A percentile compares a stretch with the other conserved stretches of the same genome.
phyloP scores from a whole-genome alignment of 2,797 vertebrate species.

The Sandelia bainsii region DNA sequence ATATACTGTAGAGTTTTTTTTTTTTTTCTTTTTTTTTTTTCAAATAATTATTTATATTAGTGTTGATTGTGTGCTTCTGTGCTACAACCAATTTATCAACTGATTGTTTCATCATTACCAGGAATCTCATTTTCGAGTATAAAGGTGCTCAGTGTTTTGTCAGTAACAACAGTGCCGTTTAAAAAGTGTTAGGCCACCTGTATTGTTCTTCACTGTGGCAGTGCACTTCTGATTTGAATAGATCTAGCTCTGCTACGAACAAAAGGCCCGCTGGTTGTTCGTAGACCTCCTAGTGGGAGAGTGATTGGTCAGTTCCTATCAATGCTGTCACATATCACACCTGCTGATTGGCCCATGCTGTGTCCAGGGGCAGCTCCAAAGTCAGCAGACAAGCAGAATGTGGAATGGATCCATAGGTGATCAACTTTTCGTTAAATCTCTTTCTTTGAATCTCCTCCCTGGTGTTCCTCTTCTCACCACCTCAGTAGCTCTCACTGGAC shows the following conservation, averaged over 20 bases:
- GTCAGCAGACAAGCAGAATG: slow-evolving; percentile 48
- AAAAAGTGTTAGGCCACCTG: background rate
- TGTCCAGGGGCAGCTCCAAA: slow-evolving; percentile 42
- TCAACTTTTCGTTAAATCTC: slow-evolving; percentile 26
- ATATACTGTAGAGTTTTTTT: background rate
- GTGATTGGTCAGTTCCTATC: slow-evolving; percentile 78
- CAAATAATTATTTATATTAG: background rate
- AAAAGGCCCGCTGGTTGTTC: slow-evolving; percentile 73
- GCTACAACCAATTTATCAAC: background rate
- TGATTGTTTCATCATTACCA: background rate
- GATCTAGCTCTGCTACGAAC: slow-evolving; percentile 50
- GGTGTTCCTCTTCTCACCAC: slow-evolving; percentile 48
- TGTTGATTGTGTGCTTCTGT: background rate
- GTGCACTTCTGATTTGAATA: slow-evolving; percentile 49
- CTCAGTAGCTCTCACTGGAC: slow-evolving; percentile 27
- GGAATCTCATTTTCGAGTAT: background rate
- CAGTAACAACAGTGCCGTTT: slow-evolving; percentile 18
- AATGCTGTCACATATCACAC: slow-evolving; percentile 72
- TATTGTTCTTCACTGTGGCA: slow-evolving; percentile 51
- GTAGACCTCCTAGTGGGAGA: slow-evolving; percentile 72
- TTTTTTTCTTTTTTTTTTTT: background rate
- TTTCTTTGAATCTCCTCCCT: slow-evolving; percentile 11
- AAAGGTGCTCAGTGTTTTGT: slow-evolving; percentile 18
- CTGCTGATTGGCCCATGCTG: slow-evolving; percentile 75
- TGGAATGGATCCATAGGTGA: slow-evolving; percentile 48